phyloP scores from a whole-genome alignment of 2,113 vertebrate genomes.

The Zapornia atra region DNA sequence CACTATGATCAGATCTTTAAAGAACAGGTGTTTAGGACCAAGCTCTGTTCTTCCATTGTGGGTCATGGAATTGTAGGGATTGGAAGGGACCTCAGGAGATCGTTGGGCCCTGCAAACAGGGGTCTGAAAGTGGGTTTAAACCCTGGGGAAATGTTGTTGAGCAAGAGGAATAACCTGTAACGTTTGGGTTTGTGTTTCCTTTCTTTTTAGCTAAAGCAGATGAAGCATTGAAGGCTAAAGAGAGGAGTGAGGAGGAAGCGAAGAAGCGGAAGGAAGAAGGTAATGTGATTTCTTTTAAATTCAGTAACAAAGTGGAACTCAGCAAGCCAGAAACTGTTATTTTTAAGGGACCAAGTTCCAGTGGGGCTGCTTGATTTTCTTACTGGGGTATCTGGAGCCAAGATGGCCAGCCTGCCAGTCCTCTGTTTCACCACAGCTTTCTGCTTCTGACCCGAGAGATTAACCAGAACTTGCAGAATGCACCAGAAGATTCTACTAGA shows the following conservation, averaged over 20 bases:
- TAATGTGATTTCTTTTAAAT: conserved; percentile 36
- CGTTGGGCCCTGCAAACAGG: neutral
- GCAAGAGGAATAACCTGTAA: neutral
- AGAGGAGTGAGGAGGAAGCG: conserved; percentile 89
- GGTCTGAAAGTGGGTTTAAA: neutral
- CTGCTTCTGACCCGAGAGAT: neutral
- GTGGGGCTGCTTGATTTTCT: neutral
- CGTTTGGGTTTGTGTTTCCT: neutral
- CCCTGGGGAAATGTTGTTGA: neutral
- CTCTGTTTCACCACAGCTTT: neutral
- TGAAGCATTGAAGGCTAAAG: conserved; percentile 90
- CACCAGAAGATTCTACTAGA: neutral
- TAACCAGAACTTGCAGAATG: neutral
- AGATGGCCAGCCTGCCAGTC: neutral
- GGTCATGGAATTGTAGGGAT: too few relatives aligned
- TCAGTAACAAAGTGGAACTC: neutral
- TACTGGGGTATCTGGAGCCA: fast-evolving
- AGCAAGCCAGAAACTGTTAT: fast-evolving
- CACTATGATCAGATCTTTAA: fast-evolving
- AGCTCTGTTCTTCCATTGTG: neutral
- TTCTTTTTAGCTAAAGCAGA: conserved; percentile 89
- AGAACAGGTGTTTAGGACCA: neutral
- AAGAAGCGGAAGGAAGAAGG: conserved; percentile 89
- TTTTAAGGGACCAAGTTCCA: neutral
- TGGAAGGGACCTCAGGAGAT: too few relatives aligned